Conservation (phyloP, 2,113 vertebrate species). For the Typhlomys cinereus region DNA sequence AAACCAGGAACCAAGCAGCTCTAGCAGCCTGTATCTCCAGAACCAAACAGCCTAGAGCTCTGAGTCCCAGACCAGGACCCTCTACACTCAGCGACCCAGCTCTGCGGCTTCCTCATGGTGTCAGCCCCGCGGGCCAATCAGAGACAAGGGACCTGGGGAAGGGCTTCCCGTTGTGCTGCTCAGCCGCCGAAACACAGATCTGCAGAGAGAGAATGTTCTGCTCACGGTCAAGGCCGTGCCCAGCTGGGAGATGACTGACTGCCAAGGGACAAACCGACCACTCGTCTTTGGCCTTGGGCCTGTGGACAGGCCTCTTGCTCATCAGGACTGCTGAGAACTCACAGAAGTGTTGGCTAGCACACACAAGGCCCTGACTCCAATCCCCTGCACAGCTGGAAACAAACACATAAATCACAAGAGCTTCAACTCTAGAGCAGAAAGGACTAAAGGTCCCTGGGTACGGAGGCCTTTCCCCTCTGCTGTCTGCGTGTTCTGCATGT, state of each 20-base stretch:
- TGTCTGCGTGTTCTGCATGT: too few relatives aligned
- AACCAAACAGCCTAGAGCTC: neutral
- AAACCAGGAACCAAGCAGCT: neutral
- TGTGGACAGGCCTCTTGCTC: neutral
- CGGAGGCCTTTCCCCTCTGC: neutral
- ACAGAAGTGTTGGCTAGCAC: neutral
- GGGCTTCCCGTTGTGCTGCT: neutral
- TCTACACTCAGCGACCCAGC: neutral
- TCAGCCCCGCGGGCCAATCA: too few relatives aligned
- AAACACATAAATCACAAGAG: neutral
- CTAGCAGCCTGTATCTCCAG: neutral
- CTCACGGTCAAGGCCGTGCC: neutral
- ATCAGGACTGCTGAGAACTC: neutral
- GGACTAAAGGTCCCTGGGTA: neutral
- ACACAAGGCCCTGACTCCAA: neutral
- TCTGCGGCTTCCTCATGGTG: neutral
- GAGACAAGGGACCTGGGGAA: neutral
- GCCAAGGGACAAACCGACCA: neutral
- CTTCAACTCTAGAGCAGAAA: neutral
- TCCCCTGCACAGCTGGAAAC: neutral
- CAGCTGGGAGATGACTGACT: neutral
- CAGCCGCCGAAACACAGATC: neutral
- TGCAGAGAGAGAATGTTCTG: neutral
- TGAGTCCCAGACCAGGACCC: neutral
- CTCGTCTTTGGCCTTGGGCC: neutral